These are phyloP conservation scores for Adrianichthys oophorus DNA, from an alignment of 2,797 vertebrate species.

Conservation along the genomic window DNA sequence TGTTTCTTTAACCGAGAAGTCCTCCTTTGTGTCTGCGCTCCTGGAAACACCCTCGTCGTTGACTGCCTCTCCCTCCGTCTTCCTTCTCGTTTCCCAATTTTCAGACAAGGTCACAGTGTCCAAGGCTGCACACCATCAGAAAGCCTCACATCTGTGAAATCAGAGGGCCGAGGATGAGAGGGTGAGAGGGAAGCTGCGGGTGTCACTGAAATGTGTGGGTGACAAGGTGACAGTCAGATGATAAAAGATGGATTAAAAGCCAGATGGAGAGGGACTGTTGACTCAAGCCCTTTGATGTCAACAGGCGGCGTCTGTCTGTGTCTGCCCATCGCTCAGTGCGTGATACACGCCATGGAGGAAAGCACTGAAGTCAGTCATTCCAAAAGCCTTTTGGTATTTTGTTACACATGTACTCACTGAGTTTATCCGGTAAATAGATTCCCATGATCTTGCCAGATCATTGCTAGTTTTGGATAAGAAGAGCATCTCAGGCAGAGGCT, in stretches of 20 bases:
- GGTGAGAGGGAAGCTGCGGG: conserved; percentile 35
- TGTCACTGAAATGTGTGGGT: conserved; percentile 50
- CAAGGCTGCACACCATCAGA: conserved; percentile 39
- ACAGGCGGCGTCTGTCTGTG: conserved; percentile 40
- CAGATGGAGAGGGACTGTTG: conserved; percentile 35
- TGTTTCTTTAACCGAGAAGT: conserved; percentile 71
- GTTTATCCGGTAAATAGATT: too few species aligned
- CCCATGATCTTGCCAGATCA: too few species aligned
- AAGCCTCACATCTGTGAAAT: conserved; percentile 59
- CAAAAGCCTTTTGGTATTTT: conserved; percentile 5
- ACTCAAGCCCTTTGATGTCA: conserved; percentile 37
- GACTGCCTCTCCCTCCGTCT: conserved; percentile 27
- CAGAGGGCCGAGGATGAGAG: conserved; percentile 45
- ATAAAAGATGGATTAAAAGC: conserved; percentile 59
- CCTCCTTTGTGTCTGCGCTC: conserved; percentile 65
- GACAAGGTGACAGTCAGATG: conserved; percentile 47
- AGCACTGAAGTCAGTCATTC: conserved; percentile 36
- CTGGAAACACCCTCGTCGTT: conserved; percentile 29
- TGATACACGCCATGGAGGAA: conserved; percentile 41
- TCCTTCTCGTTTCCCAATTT: conserved; percentile 46
- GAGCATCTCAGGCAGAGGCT: too few species aligned
- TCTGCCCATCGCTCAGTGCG: conserved; percentile 32
- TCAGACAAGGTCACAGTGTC: conserved; percentile 58
- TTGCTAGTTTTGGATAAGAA: too few species aligned
- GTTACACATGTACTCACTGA: too few species aligned